Evolutionary conservation across 2,113 vertebrate species (phyloP).

Genomic region (Halichoeres trimaculatus): DNA sequence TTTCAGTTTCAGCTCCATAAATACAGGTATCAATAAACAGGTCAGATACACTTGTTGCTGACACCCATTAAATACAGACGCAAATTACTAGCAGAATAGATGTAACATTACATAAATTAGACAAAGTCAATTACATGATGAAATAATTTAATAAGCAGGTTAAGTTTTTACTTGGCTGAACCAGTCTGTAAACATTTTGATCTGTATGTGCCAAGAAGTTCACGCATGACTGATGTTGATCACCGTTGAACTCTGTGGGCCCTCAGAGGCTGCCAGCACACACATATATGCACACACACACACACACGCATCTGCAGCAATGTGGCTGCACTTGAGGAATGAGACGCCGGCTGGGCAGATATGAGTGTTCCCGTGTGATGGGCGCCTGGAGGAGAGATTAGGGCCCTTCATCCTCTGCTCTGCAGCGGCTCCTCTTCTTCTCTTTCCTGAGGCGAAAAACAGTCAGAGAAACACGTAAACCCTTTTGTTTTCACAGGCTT

Average conservation of each 20-base stretch:
- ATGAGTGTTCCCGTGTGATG: conserved; percentile 45
- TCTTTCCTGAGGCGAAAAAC: conserved; percentile 59
- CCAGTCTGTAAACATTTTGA: conserved; percentile 2
- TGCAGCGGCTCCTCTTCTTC: conserved; percentile 35
- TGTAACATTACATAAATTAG: neutral
- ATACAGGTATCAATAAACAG: conserved; percentile 2
- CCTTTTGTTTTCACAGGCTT: conserved; percentile 61
- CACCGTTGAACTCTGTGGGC: conserved; percentile 48
- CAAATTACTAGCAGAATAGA: neutral
- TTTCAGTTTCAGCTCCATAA: neutral
- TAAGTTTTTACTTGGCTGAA: conserved; percentile 12
- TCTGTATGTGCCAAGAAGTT: conserved; percentile 4
- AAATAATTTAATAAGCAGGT: neutral
- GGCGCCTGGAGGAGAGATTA: conserved; percentile 71
- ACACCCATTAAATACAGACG: neutral
- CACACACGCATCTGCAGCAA: conserved; percentile 23
- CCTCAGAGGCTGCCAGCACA: conserved; percentile 30
- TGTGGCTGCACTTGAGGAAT: conserved; percentile 68
- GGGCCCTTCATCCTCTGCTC: conserved; percentile 42
- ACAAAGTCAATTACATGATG: neutral
- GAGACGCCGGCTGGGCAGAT: conserved; percentile 48
- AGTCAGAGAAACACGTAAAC: conserved; percentile 61
- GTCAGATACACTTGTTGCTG: neutral
- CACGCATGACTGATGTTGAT: conserved; percentile 25
- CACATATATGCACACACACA: conserved; percentile 17